Base-by-base conservation (phyloP, 2,888 invertebrate genomes). In the Tethea ocularis region DNA sequence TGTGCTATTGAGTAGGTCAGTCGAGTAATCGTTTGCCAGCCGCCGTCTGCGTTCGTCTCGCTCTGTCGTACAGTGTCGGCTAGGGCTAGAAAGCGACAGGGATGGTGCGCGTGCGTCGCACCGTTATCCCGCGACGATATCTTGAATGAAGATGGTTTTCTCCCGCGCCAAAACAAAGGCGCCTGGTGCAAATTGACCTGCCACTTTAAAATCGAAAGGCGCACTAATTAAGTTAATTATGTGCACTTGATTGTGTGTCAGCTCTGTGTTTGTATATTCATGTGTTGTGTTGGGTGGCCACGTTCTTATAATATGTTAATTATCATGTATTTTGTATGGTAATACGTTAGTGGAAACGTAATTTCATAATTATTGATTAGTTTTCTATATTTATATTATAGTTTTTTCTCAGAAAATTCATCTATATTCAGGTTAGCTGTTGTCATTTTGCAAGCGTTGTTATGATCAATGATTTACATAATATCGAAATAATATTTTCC, bases 71-170 rank as follows among this genome's bases (percentile, higher is more conserved):
- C 0, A 0, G 11, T 17, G 20, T 33, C 33, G 17, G 0, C 7
- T 52, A 38, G 46, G 4, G 81, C 57, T 54, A 5, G 84, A 86
- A 63, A 58, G 74, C 62, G 87, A 82, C 52, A 62, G 74, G 51
- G 10, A 46, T 57, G 38, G 59, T 78, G 83, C 87, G 87, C 88
- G 87, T 88, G 88, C 89, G 86, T 76, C 80, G 83, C 81, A 93
- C 93, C 93, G 93, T 93, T 93, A 93, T 90, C 87, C 89, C 86
- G 80, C 88, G 80, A 77, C 89, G 87, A 91, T 92, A 91, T 89
- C 89, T 93, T 93, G 91, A 93, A 93, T 93, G 93, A 88, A 92
- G 89, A 91, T 89, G 88, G 88, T 91, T 93, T 92, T 93, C 93
- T 91, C 93, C 82, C 89, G 91, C 87, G 84, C 88, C 89, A 91